Base-by-base conservation (phyloP, 2,113 vertebrate species). In the Semicossyphus pulcher region DNA sequence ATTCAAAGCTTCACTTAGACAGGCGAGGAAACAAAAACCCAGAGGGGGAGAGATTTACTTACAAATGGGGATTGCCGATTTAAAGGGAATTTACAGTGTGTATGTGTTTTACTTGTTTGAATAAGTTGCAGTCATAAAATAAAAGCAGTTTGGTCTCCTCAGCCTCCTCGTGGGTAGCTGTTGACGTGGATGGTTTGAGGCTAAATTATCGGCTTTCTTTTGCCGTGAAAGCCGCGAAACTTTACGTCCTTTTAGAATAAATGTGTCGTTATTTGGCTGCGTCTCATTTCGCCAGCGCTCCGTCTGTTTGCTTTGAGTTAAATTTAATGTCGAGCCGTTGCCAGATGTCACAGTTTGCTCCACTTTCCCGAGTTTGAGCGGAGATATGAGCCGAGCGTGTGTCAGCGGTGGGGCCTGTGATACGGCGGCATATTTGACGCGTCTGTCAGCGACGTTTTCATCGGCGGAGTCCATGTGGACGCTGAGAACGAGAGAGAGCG, bases 371-470 rank as follows among this genome's bases (percentile, higher is more conserved):
- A 68, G 44, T 67, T 66, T 52, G 62, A 53, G 34, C 10, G 48
- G 39, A 63, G 72, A 77, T 29, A 9, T 1, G 2, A 36, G 79
- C 11, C 20, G 54, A 48, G 23, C 7, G 16, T 10, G 56, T 11
- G 61, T 78, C 60, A 36, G 66, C 28, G 68, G 63, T 45, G n/a
- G 74, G 49, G 72, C 61, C 75, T 20, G 10, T 34, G 80, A 73
- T 51, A 2, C 12, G 5, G 42, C 67, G n/a, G 64, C 51, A 34
- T 66, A 56, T 76, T 70, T 72, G 74, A 76, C 48, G 5, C 5
- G 75, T 76, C 84, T 84, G 61, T 88, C 82, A 79, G 71, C 23
- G 1, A 10, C 7, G 49, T 76, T 86, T 69, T 84, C 85, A 82
- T 84, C 83, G 78, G 76, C 42, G 16, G 67, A 48, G 37, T 80